Evolutionary conservation across 2,888 invertebrate species (phyloP).

Genomic region (Maniola hyperantus): DNA sequence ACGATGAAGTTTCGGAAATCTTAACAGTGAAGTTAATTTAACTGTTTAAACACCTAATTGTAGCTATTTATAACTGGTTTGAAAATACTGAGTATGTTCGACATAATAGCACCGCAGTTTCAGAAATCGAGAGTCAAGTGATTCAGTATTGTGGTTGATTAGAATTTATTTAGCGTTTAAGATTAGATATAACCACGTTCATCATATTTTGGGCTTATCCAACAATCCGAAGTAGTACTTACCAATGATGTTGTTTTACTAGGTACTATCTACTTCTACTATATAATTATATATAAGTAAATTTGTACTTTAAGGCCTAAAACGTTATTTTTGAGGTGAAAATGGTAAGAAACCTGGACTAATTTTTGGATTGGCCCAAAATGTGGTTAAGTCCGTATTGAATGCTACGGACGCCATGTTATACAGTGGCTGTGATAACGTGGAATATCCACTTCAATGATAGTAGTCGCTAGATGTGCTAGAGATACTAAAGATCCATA

Average conservation of each 20-base stretch:
- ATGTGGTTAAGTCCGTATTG: constrained; percentile 18
- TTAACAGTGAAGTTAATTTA: too few species aligned
- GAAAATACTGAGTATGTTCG: background rate
- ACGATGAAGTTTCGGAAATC: background rate
- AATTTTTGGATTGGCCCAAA: constrained; percentile 20
- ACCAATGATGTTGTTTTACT: too few species aligned
- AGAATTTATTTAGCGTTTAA: constrained; percentile 40
- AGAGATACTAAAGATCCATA: constrained; percentile 19
- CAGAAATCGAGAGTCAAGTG: constrained; percentile 43
- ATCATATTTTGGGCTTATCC: constrained; percentile 19
- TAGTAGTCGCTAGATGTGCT: constrained; percentile 21
- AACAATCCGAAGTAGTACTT: background rate
- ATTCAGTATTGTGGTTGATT: constrained; percentile 61
- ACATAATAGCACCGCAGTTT: constrained; percentile 21
- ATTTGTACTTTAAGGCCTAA: too few species aligned
- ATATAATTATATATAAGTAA: too few species aligned
- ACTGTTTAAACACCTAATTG: background rate
- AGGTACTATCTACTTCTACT: too few species aligned
- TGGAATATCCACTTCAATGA: constrained; percentile 43
- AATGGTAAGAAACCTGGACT: background rate
- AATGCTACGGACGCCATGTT: constrained; percentile 50
- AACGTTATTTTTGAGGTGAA: background rate
- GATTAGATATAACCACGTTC: constrained; percentile 29
- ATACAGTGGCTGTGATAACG: constrained; percentile 71
- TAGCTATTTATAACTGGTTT: background rate